Evolutionary conservation across 2,113 vertebrate species (phyloP).

Genomic region (Paramisgurnus dabryanus): DNA sequence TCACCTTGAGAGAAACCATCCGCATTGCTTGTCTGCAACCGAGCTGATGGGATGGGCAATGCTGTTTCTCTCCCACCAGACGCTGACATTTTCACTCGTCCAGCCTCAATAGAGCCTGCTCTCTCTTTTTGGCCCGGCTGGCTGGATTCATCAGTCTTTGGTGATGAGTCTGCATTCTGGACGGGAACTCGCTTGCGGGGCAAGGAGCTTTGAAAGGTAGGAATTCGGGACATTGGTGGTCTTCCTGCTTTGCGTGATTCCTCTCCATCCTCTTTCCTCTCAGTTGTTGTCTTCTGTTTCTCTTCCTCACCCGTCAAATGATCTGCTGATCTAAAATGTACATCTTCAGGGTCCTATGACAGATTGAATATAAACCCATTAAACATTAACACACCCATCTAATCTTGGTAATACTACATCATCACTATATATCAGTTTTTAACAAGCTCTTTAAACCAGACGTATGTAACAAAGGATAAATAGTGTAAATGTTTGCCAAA

Average conservation of each 20-base stretch:
- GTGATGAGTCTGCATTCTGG: slow-evolving; percentile 46
- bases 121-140: slow-evolving; percentile 50
- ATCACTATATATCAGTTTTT: background rate
- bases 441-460: background rate
- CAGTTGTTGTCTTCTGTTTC: slow-evolving; percentile 47
- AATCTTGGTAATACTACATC: background rate
- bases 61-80: slow-evolving; percentile 55
- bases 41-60: slow-evolving; percentile 33
- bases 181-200: slow-evolving; percentile 61
- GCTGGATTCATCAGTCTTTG: slow-evolving; percentile 55
- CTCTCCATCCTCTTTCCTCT: slow-evolving; percentile 68
- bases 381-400: background rate
- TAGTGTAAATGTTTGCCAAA: background rate
- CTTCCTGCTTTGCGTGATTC: slow-evolving; percentile 65
- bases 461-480: background rate
- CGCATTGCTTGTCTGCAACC: slow-evolving; percentile 29
- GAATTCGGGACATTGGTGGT: slow-evolving; percentile 68
- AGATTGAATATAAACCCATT: background rate
- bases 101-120: slow-evolving; percentile 43
- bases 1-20: slow-evolving; percentile 35
- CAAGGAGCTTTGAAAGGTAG: slow-evolving; percentile 68
- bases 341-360: slow-evolving; percentile 43
- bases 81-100: slow-evolving; percentile 49
- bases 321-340: slow-evolving; percentile 4
- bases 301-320: slow-evolving; percentile 41